phyloP scores from a whole-genome alignment of 2,797 vertebrate genomes.

The Enteromius fasciolatus region DNA sequence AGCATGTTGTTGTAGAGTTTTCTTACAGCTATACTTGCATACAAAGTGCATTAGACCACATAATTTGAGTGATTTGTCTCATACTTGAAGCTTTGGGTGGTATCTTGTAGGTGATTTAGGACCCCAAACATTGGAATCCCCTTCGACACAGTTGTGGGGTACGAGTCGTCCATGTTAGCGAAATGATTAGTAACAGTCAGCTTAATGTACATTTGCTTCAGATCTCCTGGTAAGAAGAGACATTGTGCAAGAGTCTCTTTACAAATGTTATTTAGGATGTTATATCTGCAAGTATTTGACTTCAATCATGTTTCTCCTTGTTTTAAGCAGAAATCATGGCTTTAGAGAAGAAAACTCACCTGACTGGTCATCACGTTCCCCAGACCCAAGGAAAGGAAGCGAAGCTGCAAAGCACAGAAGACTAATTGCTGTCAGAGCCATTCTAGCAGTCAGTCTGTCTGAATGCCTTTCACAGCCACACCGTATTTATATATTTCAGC shows the following conservation, averaged over 20 bases:
- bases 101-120: constrained; percentile 68
- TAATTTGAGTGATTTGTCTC: not conserved
- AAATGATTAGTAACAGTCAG: constrained; percentile 67
- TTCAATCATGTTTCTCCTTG: not conserved
- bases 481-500: constrained; percentile 12
- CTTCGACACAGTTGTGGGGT: constrained; percentile 59
- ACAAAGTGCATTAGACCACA: constrained; percentile 1
- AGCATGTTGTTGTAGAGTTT: not conserved
- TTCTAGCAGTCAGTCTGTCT: constrained; percentile 49
- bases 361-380: not conserved
- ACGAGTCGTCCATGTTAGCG: constrained; percentile 54
- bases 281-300: not conserved
- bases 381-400: constrained; percentile 48
- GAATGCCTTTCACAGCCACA: not conserved
- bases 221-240: not conserved
- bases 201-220: constrained; percentile 54
- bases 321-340: not conserved
- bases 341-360: constrained; percentile 52
- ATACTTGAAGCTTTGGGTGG: constrained; percentile 64
- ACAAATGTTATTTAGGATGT: not conserved
- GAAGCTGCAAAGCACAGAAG: constrained; percentile 60
- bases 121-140: constrained; percentile 69
- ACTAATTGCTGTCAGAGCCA: constrained; percentile 51
- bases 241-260: not conserved
- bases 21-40: too few species aligned